These are phyloP conservation scores for Dermochelys coriacea DNA, from an alignment of 2,797 vertebrate species.

Conservation along the genomic window DNA sequence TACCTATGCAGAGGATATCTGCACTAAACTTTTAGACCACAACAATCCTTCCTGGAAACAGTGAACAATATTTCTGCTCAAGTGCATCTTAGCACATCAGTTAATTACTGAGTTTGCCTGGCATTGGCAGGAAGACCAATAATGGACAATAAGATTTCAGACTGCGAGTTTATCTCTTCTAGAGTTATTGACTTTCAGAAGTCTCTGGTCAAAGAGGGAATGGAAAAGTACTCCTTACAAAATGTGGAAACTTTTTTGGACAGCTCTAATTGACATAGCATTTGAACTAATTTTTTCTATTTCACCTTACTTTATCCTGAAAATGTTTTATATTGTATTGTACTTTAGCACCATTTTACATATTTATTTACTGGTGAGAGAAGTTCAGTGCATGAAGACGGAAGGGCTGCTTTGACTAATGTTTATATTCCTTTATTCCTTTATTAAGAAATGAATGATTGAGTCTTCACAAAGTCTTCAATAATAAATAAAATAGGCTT, in stretches of 20 bases:
- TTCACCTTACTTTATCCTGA: neutral
- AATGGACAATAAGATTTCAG: neutral
- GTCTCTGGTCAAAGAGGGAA: neutral
- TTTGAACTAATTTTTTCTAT: neutral
- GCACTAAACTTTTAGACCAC: neutral
- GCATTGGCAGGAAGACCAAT: neutral
- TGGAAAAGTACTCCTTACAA: neutral
- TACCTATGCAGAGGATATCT: neutral
- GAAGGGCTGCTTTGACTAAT: neutral
- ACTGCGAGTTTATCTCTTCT: neutral
- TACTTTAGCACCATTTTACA: neutral
- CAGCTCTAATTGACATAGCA: neutral
- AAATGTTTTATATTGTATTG: neutral
- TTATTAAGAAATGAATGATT: neutral
- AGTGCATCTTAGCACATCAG: fast-evolving
- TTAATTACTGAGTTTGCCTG: neutral
- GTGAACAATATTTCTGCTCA: neutral
- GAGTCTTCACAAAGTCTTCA: neutral
- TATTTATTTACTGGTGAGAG: neutral
- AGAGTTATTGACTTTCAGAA: neutral
- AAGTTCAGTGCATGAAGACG: neutral
- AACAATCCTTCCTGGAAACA: neutral
- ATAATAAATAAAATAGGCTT: neutral
- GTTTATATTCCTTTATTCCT: neutral
- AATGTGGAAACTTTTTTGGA: neutral